Conservation (phyloP, 2,888 invertebrate species). For the Microchrysa polita region DNA sequence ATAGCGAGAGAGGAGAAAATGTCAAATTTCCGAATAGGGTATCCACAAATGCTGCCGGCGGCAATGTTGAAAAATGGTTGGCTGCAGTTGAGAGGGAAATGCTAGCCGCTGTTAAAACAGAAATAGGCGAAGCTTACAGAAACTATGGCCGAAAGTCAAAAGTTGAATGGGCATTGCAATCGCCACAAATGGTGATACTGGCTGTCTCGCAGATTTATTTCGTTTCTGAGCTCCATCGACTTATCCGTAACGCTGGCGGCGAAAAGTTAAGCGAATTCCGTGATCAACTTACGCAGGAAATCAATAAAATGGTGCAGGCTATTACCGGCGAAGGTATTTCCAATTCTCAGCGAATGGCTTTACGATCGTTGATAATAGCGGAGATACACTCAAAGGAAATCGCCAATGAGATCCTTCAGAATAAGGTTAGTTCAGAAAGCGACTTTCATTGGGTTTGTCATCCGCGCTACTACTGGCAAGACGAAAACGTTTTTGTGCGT, state of each 20-base stretch:
- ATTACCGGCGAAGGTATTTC: slow-evolving; percentile 68
- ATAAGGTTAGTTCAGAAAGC: slow-evolving; percentile 66
- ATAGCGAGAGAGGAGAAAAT: slow-evolving; percentile 70
- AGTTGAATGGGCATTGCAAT: slow-evolving; percentile 68
- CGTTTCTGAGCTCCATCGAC: slow-evolving; percentile 72
- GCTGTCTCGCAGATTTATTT: slow-evolving; percentile 72
- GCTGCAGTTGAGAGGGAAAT: slow-evolving; percentile 71
- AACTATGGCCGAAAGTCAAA: slow-evolving; percentile 62
- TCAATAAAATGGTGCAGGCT: slow-evolving; percentile 68
- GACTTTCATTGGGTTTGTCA: slow-evolving; percentile 80
- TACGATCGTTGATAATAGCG: slow-evolving; percentile 75
- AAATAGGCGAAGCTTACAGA: slow-evolving; percentile 63
- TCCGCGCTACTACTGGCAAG: slow-evolving; percentile 76
- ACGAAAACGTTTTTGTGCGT: slow-evolving; percentile 67
- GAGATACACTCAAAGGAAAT: slow-evolving; percentile 79
- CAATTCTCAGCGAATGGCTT: slow-evolving; percentile 70
- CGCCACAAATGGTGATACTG: slow-evolving; percentile 73
- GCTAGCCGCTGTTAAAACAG: slow-evolving; percentile 66
- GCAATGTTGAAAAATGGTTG: slow-evolving; percentile 76
- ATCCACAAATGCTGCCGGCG: slow-evolving; percentile 67
- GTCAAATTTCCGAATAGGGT: slow-evolving; percentile 66
- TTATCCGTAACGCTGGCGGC: slow-evolving; percentile 64
- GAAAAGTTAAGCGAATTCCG: slow-evolving; percentile 65
- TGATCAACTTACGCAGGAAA: slow-evolving; percentile 63
- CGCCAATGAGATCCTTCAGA: slow-evolving; percentile 67